phyloP scores from a whole-genome alignment of 2,888 invertebrate species.

The Phytoseiulus persimilis region DNA sequence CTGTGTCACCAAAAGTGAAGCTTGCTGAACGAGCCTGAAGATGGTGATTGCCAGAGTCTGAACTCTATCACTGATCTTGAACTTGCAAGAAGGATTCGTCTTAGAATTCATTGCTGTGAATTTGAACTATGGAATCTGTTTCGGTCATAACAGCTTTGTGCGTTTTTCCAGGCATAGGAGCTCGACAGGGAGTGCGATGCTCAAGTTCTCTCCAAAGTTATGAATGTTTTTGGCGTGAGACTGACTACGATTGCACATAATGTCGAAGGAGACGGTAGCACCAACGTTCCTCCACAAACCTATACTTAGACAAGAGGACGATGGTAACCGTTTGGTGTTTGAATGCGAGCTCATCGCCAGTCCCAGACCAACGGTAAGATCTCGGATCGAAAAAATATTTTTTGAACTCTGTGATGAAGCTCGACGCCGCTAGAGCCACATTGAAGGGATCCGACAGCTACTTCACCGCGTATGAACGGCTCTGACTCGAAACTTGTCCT shows the following conservation, averaged over 20 bases:
- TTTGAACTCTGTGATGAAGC: too few species aligned
- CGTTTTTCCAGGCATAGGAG: neutral
- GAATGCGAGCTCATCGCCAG: slow-evolving; percentile 80
- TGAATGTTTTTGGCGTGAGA: neutral
- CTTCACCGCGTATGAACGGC: too few species aligned
- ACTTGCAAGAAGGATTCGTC: too few species aligned
- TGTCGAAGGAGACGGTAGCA: slow-evolving; percentile 73
- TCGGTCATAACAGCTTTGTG: neutral
- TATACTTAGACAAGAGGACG: slow-evolving; percentile 88
- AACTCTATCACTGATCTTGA: too few species aligned
- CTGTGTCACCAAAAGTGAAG: too few species aligned
- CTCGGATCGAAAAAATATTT: neutral
- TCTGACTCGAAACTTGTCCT: too few species aligned
- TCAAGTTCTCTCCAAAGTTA: neutral
- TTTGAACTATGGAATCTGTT: too few species aligned
- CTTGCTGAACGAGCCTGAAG: too few species aligned
- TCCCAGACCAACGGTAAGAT: slow-evolving; percentile 61
- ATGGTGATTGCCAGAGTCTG: too few species aligned
- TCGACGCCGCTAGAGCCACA: too few species aligned
- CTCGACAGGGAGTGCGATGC: neutral
- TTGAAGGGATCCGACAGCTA: too few species aligned
- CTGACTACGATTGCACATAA: neutral
- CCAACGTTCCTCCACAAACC: slow-evolving; percentile 98
- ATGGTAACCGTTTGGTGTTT: slow-evolving; percentile 86
- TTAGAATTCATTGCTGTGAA: too few species aligned